Evolutionary conservation across 2,888 invertebrate species (phyloP).

Genomic region (Volucella bombylans): DNA sequence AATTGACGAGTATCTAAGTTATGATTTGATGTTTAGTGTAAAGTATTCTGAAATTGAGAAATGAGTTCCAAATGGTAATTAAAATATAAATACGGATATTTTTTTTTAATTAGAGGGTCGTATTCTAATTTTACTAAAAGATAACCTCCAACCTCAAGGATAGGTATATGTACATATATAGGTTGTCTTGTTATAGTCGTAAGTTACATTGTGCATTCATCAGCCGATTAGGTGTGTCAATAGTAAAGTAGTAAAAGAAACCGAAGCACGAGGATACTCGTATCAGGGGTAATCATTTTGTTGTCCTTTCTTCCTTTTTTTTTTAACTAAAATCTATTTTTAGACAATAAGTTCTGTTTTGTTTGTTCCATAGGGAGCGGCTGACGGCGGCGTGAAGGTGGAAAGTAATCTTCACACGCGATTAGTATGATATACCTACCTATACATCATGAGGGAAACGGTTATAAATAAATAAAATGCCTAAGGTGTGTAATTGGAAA

Average conservation of each 20-base stretch:
- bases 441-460: background rate
- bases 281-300: conserved; percentile 51
- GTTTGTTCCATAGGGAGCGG: conserved; percentile 8
- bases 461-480: conserved; percentile 48
- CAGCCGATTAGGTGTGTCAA: conserved; percentile 64
- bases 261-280: conserved; percentile 30
- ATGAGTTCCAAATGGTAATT: background rate
- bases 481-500: conserved; percentile 1
- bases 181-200: too few species aligned
- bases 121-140: conserved; percentile 5
- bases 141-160: conserved; percentile 24
- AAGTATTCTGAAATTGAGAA: conserved; percentile 62
- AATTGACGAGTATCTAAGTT: conserved; percentile 21
- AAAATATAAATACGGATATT: background rate
- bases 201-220: conserved; percentile 44
- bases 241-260: conserved; percentile 39
- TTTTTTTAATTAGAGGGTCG: conserved; percentile 27
- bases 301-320: conserved; percentile 19
- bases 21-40: conserved; percentile 55
- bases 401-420: conserved; percentile 52
- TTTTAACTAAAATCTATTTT: conserved; percentile 57
- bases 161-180: background rate
- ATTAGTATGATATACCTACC: conserved; percentile 34
- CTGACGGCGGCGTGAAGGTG: conserved; percentile 18
- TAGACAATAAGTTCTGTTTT: conserved; percentile 35